Percentiles rank a stretch among this genome's conserved stretches.
Evolutionary conservation across 2,113 vertebrate species (phyloP).

Genomic region (Cinclus cinclus): DNA sequence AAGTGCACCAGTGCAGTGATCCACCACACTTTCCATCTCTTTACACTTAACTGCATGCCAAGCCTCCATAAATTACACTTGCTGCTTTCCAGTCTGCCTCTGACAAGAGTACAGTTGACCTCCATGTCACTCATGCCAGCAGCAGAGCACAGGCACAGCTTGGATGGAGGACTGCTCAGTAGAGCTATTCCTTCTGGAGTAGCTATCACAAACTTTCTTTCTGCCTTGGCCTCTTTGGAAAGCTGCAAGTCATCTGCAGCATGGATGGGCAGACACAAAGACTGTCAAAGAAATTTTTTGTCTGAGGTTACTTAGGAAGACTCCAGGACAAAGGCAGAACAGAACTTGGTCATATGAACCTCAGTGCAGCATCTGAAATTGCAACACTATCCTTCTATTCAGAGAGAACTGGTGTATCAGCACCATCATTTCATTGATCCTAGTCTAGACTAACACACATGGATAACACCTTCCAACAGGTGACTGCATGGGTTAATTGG

Average conservation of each 20-base stretch:
- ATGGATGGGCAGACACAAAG: too few species aligned
- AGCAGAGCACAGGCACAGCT: not conserved
- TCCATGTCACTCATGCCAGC: not conserved
- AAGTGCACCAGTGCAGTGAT: slow-evolving; percentile 63
- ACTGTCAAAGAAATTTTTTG: not conserved
- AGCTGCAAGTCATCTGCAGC: not conserved
- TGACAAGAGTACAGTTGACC: not conserved
- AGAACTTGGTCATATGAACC: not conserved
- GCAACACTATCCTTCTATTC: not conserved
- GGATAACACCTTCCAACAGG: not conserved
- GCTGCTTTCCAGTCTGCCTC: slow-evolving; percentile 27
- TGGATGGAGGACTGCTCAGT: not conserved
- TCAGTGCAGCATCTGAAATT: not conserved
- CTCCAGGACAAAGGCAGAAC: not conserved
- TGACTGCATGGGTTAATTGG: not conserved
- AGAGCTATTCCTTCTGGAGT: not conserved
- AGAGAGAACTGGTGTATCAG: not conserved
- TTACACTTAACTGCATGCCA: slow-evolving; percentile 55
- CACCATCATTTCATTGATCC: not conserved
- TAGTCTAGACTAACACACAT: not conserved
- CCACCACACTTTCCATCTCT: slow-evolving; percentile 67
- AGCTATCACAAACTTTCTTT: not conserved
- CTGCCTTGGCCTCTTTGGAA: not conserved
- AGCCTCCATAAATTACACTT: slow-evolving; percentile 67
- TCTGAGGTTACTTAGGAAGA: not conserved